Base-by-base conservation (phyloP, 2,888 invertebrate species). In the Muscina levida region DNA sequence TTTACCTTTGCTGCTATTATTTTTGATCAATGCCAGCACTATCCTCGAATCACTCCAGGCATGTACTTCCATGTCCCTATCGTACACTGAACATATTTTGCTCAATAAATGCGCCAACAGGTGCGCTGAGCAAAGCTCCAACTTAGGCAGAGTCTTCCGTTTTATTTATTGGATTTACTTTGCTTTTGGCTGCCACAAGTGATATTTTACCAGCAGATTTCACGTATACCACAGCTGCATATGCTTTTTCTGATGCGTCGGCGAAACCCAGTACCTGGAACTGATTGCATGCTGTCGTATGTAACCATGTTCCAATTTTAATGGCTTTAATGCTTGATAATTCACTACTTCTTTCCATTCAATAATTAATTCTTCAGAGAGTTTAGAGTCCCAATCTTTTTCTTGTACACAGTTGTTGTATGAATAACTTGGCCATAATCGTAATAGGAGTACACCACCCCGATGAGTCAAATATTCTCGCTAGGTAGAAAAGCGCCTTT, bases 41-140 rank as follows among this genome's bases (percentile, higher is more conserved):
- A 31, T 31, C 13, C 31, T 56, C 2, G 56, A 56, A 56, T 56
- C 56, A n/a, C 56, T 56, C 56, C 56, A 56, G 31, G 56, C 31
- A 56, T 31, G n/a, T 31, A 31, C n/a, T 5, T 1, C 26, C 1
- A 19, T 13, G 3, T 5, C 5, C n/a, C n/a, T 5, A 1, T 13
- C 2, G 2, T 31, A 31, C n/a, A 13, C n/a, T 26, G 1, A 2
- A n/a, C 2, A 24, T 13, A 56, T n/a, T 56, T n/a, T 24, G 1
- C 11, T 1, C 31, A 56, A 2, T 2, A 56, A n/a, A 3, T 31
- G 10, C 1, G 56, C 15, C n/a, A 56, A 5, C n/a, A 56, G 5
- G 31, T 56, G 56, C 11, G 31, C 31, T 1, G 56, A 26, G n/a
- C 56, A 56, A 2, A 56, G n/a, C n/a, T 56, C 56, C n/a, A 56